These are phyloP conservation scores for Euzetes globulus DNA, from an alignment of 2,888 invertebrate species.

Conservation along the genomic window DNA sequence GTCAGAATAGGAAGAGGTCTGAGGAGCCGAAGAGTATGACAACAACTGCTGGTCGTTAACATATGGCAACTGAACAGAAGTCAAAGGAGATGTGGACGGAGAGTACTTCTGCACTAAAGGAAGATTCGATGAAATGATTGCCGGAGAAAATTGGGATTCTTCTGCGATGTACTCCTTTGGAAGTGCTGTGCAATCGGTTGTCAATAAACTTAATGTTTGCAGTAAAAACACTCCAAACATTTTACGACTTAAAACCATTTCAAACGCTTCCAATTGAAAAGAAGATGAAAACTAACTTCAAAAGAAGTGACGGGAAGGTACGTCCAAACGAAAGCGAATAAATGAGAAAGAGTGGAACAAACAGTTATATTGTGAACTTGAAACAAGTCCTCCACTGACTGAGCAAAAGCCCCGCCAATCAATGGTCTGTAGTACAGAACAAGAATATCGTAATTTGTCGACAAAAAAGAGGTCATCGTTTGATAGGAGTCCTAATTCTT, in stretches of 20 bases:
- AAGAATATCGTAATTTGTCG: constrained; percentile 5
- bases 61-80: neutral
- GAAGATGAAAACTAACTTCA: neutral
- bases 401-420: neutral
- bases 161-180: neutral
- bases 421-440: neutral
- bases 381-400: neutral
- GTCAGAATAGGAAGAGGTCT: neutral
- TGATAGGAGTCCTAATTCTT: neutral
- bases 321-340: neutral
- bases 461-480: neutral
- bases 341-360: neutral
- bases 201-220: neutral
- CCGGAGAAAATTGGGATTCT: constrained; percentile 12
- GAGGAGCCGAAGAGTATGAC: neutral
- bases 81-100: neutral
- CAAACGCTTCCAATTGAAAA: neutral
- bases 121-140: neutral
- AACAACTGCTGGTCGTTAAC: neutral
- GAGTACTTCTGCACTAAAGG: neutral
- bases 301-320: neutral
- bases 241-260: neutral
- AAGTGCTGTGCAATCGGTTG: neutral
- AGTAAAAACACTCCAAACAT: neutral
- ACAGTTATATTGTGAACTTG: constrained; percentile 26